Conservation (phyloP, 2,113 vertebrate genomes). For the Strigops habroptila region DNA sequence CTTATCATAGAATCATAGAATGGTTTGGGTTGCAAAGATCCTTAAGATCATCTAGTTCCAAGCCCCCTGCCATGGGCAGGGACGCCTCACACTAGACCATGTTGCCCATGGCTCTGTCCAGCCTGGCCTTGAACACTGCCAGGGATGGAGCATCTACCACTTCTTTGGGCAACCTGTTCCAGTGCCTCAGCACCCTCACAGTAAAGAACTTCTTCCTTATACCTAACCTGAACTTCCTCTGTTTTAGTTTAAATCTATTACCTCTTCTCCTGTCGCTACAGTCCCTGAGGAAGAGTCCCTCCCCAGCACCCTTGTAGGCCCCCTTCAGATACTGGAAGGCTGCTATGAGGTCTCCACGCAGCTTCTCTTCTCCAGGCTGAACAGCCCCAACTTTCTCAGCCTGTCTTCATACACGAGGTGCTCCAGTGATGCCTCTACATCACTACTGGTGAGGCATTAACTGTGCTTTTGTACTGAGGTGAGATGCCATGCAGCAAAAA, state of each 20-base stretch:
- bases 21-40: neutral
- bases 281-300: neutral
- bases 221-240: neutral
- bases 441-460: rapidly evolving
- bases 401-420: neutral
- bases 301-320: neutral
- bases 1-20: neutral
- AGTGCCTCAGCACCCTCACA: neutral
- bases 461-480: neutral
- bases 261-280: no score
- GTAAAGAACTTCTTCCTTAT: neutral
- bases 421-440: neutral
- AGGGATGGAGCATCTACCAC: neutral
- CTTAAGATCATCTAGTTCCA: neutral
- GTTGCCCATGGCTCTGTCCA: neutral
- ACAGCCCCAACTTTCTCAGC: neutral
- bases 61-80: neutral
- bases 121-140: neutral
- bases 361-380: neutral
- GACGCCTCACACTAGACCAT: neutral
- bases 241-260: neutral
- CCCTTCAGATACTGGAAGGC: neutral
- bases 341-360: neutral
- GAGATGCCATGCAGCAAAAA: neutral
- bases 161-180: neutral